Evolutionary conservation across 2,113 vertebrate genomes (phyloP).

Genomic region (Salvelinus namaycush): DNA sequence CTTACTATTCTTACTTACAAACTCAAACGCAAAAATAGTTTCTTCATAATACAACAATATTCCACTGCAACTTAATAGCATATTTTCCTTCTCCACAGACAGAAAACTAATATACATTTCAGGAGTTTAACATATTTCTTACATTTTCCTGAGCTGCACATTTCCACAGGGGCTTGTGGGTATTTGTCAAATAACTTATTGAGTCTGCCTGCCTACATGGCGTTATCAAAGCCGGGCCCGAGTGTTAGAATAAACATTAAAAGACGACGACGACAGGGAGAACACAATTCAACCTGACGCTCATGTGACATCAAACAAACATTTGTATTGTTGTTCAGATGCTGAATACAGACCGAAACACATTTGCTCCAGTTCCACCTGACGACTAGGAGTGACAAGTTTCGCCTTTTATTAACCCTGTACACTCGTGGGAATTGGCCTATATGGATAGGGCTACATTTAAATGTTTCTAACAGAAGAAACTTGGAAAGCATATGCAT

Average conservation of each 20-base stretch:
- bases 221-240: conserved; percentile 24
- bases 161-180: conserved; percentile 5
- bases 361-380: no score
- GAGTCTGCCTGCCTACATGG: conserved; percentile 21
- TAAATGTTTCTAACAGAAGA: no score
- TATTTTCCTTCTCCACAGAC: conserved; percentile 16
- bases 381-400: no score
- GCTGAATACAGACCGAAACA: no score
- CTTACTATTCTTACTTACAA: not conserved
- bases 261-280: conserved; percentile 50
- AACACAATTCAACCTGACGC: not conserved
- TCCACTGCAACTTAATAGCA: not conserved
- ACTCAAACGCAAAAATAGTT: not conserved
- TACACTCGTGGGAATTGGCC: no score
- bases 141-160: not conserved
- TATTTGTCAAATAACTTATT: conserved; percentile 53
- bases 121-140: not conserved
- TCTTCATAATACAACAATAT: not conserved
- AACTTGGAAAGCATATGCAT: no score
- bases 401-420: no score
- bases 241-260: conserved; percentile 60
- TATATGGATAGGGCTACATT: no score
- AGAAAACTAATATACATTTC: not conserved
- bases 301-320: not conserved
- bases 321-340: not conserved